Conservation (phyloP, 2,113 vertebrate species). For the Boulengeromyrus knoepffleri region DNA sequence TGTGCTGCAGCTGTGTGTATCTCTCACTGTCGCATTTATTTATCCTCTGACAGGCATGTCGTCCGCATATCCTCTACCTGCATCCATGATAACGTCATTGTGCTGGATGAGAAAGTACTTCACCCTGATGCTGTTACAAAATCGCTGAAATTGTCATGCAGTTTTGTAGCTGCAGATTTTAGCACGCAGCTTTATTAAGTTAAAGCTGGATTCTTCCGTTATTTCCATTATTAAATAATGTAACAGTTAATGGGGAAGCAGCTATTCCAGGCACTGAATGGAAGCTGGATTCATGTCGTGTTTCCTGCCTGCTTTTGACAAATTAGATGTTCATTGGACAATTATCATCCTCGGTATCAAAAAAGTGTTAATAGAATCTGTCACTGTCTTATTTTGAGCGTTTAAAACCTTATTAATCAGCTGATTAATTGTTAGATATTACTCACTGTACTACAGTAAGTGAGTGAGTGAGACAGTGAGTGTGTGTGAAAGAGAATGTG, state of each 20-base stretch:
- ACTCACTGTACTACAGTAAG: slow-evolving; percentile 56
- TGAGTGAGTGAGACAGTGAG: neutral
- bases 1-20: neutral
- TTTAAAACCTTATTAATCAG: slow-evolving; percentile 98
- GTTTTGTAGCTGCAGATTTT: neutral
- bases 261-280: neutral
- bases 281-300: neutral
- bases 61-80: neutral
- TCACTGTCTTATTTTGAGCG: slow-evolving; percentile 81
- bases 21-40: neutral
- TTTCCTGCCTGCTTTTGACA: slow-evolving; percentile 41
- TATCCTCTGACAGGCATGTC: neutral
- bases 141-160: neutral
- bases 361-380: slow-evolving; percentile 80
- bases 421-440: slow-evolving; percentile 94
- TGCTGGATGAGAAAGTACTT: neutral
- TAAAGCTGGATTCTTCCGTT: neutral
- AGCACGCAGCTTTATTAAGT: neutral
- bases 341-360: slow-evolving; percentile 84
- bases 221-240: neutral
- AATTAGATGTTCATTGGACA: slow-evolving; percentile 54
- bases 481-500: neutral
- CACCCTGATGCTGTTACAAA: neutral
- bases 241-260: neutral
- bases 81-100: neutral